Base-by-base conservation (phyloP, 1,140 invertebrate genomes). In the Tachypleus tridentatus region DNA sequence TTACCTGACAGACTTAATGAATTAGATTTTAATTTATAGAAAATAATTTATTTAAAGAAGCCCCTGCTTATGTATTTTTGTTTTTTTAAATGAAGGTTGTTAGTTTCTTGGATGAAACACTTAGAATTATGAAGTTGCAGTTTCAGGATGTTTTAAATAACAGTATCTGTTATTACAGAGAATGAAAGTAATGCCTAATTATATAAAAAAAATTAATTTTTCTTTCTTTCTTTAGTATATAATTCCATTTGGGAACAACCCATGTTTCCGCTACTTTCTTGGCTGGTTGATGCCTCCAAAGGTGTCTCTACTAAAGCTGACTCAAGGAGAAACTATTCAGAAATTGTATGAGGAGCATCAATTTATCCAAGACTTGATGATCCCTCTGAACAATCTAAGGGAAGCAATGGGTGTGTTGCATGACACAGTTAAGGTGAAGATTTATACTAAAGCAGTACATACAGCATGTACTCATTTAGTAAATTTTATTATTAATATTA, bases 251-350 rank as follows among this genome's bases (percentile, higher is more conserved):
- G 89, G 89, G n/a, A 91, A 92, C 75, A 82, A 89, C 71, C 66
- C 77, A 0, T 54, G 88, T 6, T 92, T 91, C 76, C 83, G 89
- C 4, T 83, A 80, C 53, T 71, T 87, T 3, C 81, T 89, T 64
- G 89, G 88, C 3, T 91, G 88, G 88, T 76, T 87, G 74, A 84
- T 89, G 74, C 89, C 89, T 3, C 87, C 88, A 3, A 91, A 91
- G 75, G 84, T 93, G 6, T 87, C 88, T 0, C 77, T 93, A 5
- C 76, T 93, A 58, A 93, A 93, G 73, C 76, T 90, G 52, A 91
- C 89, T 3, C 88, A 91, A 76, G 85, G 86, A 0, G 77, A 85
- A 64, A 82, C 85, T 2, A 81, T 88, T 0, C 85, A 84, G 68
- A 82, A 83, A 69, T 76, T 92, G 60, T 91, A 91, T 73, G 86